Evolutionary conservation across 2,888 invertebrate genomes (phyloP), one percentile per base, ranked within the genome.

Genomic region (Drosophila siamana): DNA sequence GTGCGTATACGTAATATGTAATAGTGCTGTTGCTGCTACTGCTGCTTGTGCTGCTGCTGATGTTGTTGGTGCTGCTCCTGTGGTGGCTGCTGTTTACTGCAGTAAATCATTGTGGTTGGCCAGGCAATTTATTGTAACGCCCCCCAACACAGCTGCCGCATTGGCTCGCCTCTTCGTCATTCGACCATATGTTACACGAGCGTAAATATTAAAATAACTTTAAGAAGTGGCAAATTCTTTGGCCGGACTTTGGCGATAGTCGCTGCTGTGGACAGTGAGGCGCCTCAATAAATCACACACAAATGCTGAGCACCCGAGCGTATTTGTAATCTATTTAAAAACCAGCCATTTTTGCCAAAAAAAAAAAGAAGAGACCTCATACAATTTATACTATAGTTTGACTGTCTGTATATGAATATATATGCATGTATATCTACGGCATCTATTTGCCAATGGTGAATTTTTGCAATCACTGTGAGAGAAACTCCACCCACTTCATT

Each of bases 161-260:
- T n/a, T 9, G 6, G 33, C 47, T 22, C 30, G 50, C 69, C 63
- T 33, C 57, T 33, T 43, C 40, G 44, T 38, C n/a, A 36, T 59
- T 40, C 22, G 69, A 56, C 88, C 83, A 84, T 84, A 84, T 84
- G 83, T 86, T 84, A 80, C 69, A 69, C 40, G 47, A 74, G 71
- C 84, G 84, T 86, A 71, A 88, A 86, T 88, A 84, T 88, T 86
- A 84, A 86, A 83, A 83, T 88, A 83, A 77, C 88, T 86, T 83
- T 56, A 83, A 77, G 74, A 80, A 86, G 84, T 83, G 83, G 71
- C 84, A 69, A 72, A 80, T 65, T 67, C 85, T 66, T 85, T 67
- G 69, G 51, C 70, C 57, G 73, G 59, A 59, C 71, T 56, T 56
- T 44, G 24, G 41, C 55, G 41, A 47, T 60, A 4, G 52, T n/a